Evolutionary conservation across 2,888 invertebrate genomes (phyloP).

Genomic region (Eupelmus urozonus): DNA sequence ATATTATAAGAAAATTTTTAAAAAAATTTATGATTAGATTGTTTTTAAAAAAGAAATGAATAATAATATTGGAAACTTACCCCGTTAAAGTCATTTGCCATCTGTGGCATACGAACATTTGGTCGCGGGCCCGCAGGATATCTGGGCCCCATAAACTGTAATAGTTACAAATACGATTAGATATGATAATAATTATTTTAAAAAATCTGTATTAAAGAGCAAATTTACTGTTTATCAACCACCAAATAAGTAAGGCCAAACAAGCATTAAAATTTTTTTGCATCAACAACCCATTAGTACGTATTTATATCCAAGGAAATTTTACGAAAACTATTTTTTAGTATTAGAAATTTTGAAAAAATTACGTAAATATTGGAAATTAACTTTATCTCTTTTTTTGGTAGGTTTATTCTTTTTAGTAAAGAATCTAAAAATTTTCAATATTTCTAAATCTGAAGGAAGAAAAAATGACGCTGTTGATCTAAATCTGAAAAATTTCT

Average conservation of each 20-base stretch:
- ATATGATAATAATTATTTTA: not conserved
- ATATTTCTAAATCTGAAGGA: no score
- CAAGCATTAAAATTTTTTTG: slow-evolving; percentile 48
- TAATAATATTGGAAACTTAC: no score
- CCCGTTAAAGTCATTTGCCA: slow-evolving; percentile 97
- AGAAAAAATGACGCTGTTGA: no score
- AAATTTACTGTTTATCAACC: slow-evolving; percentile 44
- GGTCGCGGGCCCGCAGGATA: slow-evolving; percentile 96
- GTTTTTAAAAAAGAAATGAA: no score
- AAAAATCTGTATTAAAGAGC: slow-evolving; percentile 33
- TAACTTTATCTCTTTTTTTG: no score
- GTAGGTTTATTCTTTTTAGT: no score
- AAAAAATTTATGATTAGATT: no score
- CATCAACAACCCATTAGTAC: slow-evolving; percentile 16
- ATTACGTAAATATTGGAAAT: not conserved
- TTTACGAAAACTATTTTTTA: not conserved
- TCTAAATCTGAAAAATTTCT: no score
- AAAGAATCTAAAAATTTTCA: no score
- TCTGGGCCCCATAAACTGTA: slow-evolving; percentile 97
- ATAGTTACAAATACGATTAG: slow-evolving; percentile 75
- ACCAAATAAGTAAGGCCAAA: slow-evolving; percentile 51
- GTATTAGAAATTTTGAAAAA: not conserved
- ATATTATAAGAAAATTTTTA: no score
- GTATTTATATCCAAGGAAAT: not conserved
- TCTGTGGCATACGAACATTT: slow-evolving; percentile 95